A percentile compares a stretch with the other conserved stretches of the same genome.
These are phyloP conservation scores for Dascyllus trimaculatus DNA, from an alignment of 2,113 vertebrate species.

Conservation along the genomic window DNA sequence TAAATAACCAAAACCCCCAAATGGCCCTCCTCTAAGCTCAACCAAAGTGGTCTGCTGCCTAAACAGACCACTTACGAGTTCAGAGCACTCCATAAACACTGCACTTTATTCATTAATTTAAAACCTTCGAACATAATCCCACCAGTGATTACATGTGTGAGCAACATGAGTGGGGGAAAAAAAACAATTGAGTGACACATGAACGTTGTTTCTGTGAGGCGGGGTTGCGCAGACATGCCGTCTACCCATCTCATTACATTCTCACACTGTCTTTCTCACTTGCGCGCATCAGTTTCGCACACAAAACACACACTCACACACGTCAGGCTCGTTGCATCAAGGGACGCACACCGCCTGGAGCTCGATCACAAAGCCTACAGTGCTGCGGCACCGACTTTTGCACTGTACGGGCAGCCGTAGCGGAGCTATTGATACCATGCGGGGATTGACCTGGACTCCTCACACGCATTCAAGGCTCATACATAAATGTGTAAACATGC, in stretches of 20 bases:
- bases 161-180: no score
- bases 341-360: conserved; percentile 28
- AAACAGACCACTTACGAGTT: no score
- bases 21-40: no score
- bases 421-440: neutral
- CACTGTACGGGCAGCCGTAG: conserved; percentile 7
- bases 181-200: no score
- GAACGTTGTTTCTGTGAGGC: no score
- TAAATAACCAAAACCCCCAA: no score
- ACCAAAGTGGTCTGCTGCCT: no score
- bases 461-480: neutral
- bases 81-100: no score
- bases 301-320: neutral
- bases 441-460: neutral
- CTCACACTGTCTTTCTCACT: conserved; percentile 19
- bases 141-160: no score
- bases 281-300: conserved; percentile 18
- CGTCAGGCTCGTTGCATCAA: conserved; percentile 8
- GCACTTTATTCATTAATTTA: no score
- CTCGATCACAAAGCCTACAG: conserved; percentile 27
- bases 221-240: neutral
- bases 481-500: neutral
- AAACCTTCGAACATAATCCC: no score
- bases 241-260: conserved; percentile 24
- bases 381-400: conserved; percentile 1